A percentile compares a stretch with the other conserved stretches of the same genome.
These are phyloP conservation scores for Plectrocnemia conspersa DNA, from an alignment of 1,140 invertebrate species.

Conservation along the genomic window DNA sequence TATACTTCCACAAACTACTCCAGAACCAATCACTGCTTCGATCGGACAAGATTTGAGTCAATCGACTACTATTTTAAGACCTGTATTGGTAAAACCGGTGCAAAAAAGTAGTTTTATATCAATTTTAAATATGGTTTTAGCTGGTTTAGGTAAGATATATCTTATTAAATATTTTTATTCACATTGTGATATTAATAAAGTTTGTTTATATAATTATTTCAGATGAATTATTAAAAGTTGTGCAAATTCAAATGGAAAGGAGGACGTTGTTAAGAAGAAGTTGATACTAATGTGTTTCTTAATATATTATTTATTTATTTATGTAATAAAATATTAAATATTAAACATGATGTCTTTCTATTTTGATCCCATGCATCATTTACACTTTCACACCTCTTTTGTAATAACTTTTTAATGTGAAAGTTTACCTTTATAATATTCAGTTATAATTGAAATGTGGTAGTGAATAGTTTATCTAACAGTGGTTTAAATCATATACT, in stretches of 20 bases:
- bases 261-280: constrained; percentile 9
- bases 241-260: constrained; percentile 16
- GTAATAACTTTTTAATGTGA: too few relatives aligned
- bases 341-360: too few relatives aligned
- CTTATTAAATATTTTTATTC: constrained; percentile 1
- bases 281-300: not conserved
- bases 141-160: constrained; percentile 10
- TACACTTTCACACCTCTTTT: too few relatives aligned
- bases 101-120: not conserved
- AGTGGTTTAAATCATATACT: too few relatives aligned
- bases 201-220: constrained; percentile 9
- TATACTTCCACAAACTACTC: not conserved
- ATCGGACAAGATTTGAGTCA: too few relatives aligned
- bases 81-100: too few relatives aligned
- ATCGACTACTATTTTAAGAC: too few relatives aligned
- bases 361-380: too few relatives aligned
- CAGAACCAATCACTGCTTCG: not conserved
- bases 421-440: too few relatives aligned
- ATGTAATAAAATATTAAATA: not conserved
- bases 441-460: too few relatives aligned
- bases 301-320: not conserved
- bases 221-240: constrained; percentile 25
- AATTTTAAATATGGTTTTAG: constrained; percentile 2
- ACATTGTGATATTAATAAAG: not conserved
- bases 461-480: too few relatives aligned